Evolutionary conservation across 2,113 vertebrate genomes (phyloP).

Genomic region (Probosciger aterrimus): DNA sequence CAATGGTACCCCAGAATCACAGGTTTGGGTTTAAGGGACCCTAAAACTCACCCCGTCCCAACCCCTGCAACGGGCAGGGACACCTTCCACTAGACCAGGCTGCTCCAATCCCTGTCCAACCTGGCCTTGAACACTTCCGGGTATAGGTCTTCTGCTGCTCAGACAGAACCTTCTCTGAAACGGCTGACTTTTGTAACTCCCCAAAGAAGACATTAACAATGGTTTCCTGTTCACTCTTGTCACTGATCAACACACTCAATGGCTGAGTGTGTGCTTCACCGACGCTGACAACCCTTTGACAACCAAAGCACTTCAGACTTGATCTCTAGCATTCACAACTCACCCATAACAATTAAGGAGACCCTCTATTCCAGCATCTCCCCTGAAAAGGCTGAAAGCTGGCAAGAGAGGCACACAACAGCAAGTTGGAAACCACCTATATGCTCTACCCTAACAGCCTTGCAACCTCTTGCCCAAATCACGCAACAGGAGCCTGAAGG

Average conservation of each 20-base stretch:
- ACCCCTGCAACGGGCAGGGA: background rate
- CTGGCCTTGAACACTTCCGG: background rate
- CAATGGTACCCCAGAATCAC: background rate
- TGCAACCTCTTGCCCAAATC: background rate
- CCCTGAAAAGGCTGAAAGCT: background rate
- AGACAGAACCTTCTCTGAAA: background rate
- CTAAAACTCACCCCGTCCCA: background rate
- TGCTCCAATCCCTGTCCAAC: background rate
- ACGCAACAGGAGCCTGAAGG: no score
- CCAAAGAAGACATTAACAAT: background rate
- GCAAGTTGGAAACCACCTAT: rapidly evolving
- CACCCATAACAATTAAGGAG: background rate
- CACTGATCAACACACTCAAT: background rate
- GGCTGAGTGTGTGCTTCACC: rapidly evolving
- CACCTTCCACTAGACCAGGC: background rate
- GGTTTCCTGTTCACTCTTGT: background rate
- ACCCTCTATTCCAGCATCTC: background rate
- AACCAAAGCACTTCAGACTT: background rate
- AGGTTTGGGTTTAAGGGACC: background rate
- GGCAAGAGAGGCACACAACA: no score
- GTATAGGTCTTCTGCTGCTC: background rate
- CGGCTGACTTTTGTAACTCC: no score
- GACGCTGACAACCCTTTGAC: background rate
- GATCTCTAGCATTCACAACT: no score
- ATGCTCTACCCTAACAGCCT: rapidly evolving